These are phyloP conservation scores for Gambusia affinis DNA, from an alignment of 2,113 vertebrate species.

Conservation along the genomic window DNA sequence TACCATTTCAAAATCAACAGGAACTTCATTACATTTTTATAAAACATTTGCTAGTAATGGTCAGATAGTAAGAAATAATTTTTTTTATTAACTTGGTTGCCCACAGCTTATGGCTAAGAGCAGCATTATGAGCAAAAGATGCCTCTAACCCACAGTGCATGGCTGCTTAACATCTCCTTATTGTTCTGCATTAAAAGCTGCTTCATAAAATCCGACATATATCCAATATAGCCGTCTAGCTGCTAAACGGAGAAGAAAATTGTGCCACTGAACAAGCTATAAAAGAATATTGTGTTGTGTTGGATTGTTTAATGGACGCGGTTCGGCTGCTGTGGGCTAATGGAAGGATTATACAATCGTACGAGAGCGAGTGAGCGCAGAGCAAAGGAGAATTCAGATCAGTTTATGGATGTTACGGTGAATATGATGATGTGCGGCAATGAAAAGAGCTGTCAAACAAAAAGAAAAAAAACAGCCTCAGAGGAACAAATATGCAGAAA, in stretches of 20 bases:
- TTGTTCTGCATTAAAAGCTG: constrained; percentile 6
- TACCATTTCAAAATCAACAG: neutral
- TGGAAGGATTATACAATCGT: neutral
- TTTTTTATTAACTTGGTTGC: neutral
- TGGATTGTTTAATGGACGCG: neutral
- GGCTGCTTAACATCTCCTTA: neutral
- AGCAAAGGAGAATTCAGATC: no score
- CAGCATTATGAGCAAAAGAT: constrained; percentile 8
- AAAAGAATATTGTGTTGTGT: constrained; percentile 11
- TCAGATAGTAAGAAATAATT: neutral
- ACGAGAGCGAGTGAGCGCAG: no score
- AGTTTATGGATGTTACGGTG: no score
- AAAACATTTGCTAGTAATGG: neutral
- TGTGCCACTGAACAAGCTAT: neutral
- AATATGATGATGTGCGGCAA: no score
- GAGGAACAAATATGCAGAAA: no score
- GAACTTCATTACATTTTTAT: neutral
- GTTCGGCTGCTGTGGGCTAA: constrained; percentile 8
- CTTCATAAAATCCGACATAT: constrained; percentile 13
- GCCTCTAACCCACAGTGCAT: neutral
- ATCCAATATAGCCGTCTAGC: neutral
- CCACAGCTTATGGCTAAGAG: constrained; percentile 1
- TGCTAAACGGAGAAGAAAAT: constrained; percentile 13
- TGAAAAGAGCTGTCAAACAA: no score
- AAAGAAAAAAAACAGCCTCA: no score